Evolutionary conservation across 2,888 invertebrate genomes (phyloP).

Genomic region (Oxycera nigricornis): DNA sequence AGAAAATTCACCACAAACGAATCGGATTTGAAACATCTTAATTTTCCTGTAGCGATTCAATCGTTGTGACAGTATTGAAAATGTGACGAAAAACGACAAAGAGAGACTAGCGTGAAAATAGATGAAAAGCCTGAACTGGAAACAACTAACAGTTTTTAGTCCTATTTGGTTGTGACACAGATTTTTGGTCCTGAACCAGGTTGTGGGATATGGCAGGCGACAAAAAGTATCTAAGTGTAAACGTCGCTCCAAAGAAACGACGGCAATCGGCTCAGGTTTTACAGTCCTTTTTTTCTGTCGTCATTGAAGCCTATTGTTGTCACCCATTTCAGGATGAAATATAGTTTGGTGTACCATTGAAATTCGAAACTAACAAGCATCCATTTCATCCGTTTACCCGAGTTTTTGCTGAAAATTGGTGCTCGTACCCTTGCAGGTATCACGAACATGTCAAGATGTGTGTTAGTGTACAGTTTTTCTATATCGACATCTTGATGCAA

Average conservation of each 20-base stretch:
- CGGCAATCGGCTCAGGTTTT: constrained; percentile 12
- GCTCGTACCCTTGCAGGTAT: not conserved
- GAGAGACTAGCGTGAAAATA: not conserved
- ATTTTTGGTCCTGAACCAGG: no score
- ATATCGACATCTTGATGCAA: not conserved
- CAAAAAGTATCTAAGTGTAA: not conserved
- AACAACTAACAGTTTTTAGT: no score
- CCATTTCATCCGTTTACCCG: constrained; percentile 24
- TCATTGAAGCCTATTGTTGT: constrained; percentile 11
- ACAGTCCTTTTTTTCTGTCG: not conserved
- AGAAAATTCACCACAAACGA: constrained; percentile 6
- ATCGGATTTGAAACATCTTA: constrained; percentile 27
- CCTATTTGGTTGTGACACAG: no score
- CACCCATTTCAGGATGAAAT: constrained; percentile 18
- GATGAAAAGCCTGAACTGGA: no score
- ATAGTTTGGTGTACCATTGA: constrained; percentile 26
- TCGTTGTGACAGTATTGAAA: not conserved
- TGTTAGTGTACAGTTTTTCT: not conserved
- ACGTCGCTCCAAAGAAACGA: not conserved
- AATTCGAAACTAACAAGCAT: constrained; percentile 39
- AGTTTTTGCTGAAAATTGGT: not conserved
- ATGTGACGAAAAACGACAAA: not conserved
- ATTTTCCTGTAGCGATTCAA: not conserved
- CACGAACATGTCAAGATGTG: not conserved
- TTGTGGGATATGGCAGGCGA: not conserved